phyloP scores from a whole-genome alignment of 2,888 invertebrate genomes.

The Alentia gelatinosa region DNA sequence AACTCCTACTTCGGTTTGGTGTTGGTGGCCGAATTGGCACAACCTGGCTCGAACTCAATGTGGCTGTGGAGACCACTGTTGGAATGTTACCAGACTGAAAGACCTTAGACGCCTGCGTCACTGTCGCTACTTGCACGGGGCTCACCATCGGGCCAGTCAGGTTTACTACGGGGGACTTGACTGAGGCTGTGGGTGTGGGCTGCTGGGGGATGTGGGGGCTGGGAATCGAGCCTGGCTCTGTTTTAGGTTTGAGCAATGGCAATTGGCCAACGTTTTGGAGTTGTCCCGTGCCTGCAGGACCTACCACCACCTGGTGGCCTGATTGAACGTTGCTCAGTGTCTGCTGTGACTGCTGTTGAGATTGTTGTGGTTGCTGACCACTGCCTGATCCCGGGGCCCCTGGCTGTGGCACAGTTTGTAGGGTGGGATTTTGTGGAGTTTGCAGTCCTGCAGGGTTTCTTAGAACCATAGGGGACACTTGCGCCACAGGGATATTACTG shows the following conservation, averaged over 20 bases:
- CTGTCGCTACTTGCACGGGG: neutral
- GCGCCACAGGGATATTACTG: neutral
- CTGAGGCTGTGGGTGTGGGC: neutral
- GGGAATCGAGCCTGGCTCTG: neutral
- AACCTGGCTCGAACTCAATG: neutral
- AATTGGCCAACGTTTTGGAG: conserved; percentile 20
- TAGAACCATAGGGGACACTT: neutral
- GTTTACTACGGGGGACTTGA: neutral
- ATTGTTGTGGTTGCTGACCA: conserved; percentile 3
- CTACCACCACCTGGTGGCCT: conserved; percentile 48
- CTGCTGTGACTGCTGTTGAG: neutral
- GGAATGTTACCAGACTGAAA: conserved; percentile 42
- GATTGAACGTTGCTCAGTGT: conserved; percentile 7
- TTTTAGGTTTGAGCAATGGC: conserved; percentile 40
- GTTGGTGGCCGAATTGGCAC: neutral
- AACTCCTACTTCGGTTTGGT: neutral
- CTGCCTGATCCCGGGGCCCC: neutral
- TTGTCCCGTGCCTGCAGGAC: neutral
- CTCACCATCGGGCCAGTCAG: neutral
- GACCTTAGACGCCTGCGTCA: conserved; percentile 44
- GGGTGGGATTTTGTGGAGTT: neutral
- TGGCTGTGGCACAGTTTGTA: neutral
- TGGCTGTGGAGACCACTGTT: neutral
- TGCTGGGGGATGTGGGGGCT: conserved; percentile 1
- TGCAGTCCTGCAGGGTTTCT: neutral